Evolutionary conservation across 2,888 invertebrate species (phyloP).

Genomic region (Pseudoips prasinana): DNA sequence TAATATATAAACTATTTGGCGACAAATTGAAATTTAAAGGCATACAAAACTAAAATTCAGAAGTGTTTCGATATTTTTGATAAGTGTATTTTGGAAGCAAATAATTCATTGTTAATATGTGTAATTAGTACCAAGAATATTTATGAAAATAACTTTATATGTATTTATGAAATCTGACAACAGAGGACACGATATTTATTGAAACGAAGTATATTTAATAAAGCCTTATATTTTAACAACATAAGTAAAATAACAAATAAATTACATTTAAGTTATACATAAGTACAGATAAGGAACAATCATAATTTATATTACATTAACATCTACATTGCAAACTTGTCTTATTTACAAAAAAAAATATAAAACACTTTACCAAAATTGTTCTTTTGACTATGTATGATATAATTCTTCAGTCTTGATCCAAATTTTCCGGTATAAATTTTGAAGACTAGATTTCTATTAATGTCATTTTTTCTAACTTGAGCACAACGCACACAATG

Average conservation of each 20-base stretch:
- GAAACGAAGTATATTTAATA: constrained; percentile 42
- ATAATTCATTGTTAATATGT: too few relatives aligned
- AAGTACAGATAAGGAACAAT: constrained; percentile 71
- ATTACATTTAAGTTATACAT: constrained; percentile 58
- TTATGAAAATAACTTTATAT: too few relatives aligned
- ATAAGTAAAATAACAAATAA: constrained; percentile 68
- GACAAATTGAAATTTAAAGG: too few relatives aligned
- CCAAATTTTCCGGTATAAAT: constrained; percentile 24
- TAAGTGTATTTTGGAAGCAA: too few relatives aligned
- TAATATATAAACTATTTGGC: too few relatives aligned
- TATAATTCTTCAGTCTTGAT: constrained; percentile 38
- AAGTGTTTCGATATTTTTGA: too few relatives aligned
- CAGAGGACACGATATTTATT: too few relatives aligned
- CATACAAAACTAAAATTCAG: too few relatives aligned
- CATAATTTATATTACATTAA: constrained; percentile 27
- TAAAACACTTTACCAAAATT: constrained; percentile 1
- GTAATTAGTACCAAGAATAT: too few relatives aligned
- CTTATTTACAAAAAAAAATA: constrained; percentile 25
- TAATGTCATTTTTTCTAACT: constrained; percentile 27
- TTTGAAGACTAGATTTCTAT: constrained; percentile 33
- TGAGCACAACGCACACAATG: constrained; percentile 28
- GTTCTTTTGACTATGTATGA: constrained; percentile 23
- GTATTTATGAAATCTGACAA: too few relatives aligned
- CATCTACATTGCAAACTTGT: constrained; percentile 18
- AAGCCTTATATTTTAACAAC: constrained; percentile 73